Evolutionary conservation across 1,140 invertebrate species (phyloP).

Genomic region (Mya arenaria): DNA sequence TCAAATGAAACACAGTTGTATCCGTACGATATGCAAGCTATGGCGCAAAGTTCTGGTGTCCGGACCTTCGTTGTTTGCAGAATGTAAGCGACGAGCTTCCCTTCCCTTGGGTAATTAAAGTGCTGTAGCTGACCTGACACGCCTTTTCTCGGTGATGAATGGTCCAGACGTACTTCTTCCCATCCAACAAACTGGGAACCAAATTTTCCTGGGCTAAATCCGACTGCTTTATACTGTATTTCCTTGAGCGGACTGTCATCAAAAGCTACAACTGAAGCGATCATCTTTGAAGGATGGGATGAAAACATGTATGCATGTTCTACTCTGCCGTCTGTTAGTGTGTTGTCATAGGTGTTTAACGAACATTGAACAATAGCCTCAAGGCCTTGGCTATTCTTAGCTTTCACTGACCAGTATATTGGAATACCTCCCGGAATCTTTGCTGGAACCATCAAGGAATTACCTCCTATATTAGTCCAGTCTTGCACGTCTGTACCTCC

Average conservation of each 20-base stretch:
- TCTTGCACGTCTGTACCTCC: slow-evolving; percentile 25
- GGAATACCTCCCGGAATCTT: slow-evolving; percentile 34
- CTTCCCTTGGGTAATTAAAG: slow-evolving; percentile 17
- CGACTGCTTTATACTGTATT: slow-evolving; percentile 38
- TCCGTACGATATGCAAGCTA: slow-evolving; percentile 11
- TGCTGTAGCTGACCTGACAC: slow-evolving; percentile 5
- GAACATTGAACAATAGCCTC: slow-evolving; percentile 10
- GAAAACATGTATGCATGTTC: slow-evolving; percentile 28
- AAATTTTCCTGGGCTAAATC: slow-evolving; percentile 35
- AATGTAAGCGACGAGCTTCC: slow-evolving; percentile 10
- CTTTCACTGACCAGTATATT: slow-evolving; percentile 22
- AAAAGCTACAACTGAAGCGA: slow-evolving; percentile 13
- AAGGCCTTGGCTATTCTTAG: slow-evolving; percentile 28
- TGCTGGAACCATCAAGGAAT: not conserved
- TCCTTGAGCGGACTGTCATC: slow-evolving; percentile 31
- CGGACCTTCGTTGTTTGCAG: not conserved
- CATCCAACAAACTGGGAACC: slow-evolving; percentile 29
- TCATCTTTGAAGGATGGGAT: slow-evolving; percentile 17
- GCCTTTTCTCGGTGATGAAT: not conserved
- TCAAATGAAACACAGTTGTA: slow-evolving; percentile 39
- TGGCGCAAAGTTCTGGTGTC: slow-evolving; percentile 5
- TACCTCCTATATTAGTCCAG: slow-evolving; percentile 36
- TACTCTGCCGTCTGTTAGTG: slow-evolving; percentile 36
- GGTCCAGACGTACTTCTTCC: slow-evolving; percentile 14
- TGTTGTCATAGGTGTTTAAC: slow-evolving; percentile 34